Conservation (phyloP, 2,888 invertebrate species). For the Eurytoma adleriae region DNA sequence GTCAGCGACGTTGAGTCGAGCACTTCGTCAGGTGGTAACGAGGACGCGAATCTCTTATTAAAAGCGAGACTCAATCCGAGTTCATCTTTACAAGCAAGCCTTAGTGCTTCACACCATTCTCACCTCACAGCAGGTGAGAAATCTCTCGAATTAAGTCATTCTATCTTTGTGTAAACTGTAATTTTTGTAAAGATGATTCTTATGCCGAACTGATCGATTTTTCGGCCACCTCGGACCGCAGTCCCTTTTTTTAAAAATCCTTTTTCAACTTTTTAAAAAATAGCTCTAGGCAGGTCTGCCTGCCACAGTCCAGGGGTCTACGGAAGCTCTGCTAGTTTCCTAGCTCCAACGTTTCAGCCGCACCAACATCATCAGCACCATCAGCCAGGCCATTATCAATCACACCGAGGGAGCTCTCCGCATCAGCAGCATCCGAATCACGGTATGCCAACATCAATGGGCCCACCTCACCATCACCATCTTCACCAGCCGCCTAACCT, state of each 20-base stretch:
- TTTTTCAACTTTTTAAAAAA: background rate
- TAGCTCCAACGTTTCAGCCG: constrained; percentile 71
- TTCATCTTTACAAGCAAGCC: constrained; percentile 72
- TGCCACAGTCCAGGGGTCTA: constrained; percentile 75
- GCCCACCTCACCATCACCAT: constrained; percentile 73
- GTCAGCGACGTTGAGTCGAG: constrained; percentile 98
- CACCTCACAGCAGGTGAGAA: constrained; percentile 71
- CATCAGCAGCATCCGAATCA: constrained; percentile 71
- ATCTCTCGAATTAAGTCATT: background rate
- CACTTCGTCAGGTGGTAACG: constrained; percentile 82
- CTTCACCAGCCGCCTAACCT: constrained; percentile 72
- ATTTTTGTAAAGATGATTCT: too few species aligned
- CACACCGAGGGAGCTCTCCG: constrained; percentile 72
- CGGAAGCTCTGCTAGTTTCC: constrained; percentile 71
- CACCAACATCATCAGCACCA: constrained; percentile 72
- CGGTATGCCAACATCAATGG: constrained; percentile 72
- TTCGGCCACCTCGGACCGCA: too few species aligned
- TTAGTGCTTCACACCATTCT: constrained; percentile 72
- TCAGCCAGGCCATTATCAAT: constrained; percentile 71
- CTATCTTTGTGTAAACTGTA: too few species aligned
- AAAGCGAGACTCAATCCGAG: constrained; percentile 91
- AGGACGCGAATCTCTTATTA: constrained; percentile 78
- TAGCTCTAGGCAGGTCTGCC: constrained; percentile 53
- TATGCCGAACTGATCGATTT: too few species aligned
- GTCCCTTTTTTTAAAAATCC: too few species aligned